A percentile compares a stretch with the other conserved stretches of the same genome.
Conservation (phyloP, 2,797 vertebrate species). For the Sebastes hubbsi region DNA sequence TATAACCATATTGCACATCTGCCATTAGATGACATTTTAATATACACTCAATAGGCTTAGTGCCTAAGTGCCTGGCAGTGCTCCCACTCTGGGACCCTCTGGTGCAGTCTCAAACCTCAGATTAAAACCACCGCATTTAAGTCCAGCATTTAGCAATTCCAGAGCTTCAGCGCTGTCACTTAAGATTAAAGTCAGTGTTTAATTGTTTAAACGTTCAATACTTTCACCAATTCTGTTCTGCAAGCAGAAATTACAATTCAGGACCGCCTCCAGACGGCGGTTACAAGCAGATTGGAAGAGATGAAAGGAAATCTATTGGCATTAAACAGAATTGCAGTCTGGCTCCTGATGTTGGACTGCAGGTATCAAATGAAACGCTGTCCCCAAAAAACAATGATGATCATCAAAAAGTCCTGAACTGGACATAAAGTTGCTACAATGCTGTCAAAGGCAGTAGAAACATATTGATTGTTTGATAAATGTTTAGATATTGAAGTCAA, state of each 20-base stretch:
- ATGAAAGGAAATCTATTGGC: conserved; percentile 46
- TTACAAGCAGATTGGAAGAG: conserved; percentile 26
- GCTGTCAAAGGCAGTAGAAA: neutral
- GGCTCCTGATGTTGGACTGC: conserved; percentile 34
- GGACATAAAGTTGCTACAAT: neutral
- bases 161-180: conserved; percentile 40
- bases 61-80: conserved; percentile 52
- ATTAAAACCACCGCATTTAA: conserved; percentile 37
- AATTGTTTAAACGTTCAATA: conserved; percentile 55
- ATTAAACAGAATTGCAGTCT: conserved; percentile 38
- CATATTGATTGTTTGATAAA: neutral
- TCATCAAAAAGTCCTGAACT: conserved; percentile 10
- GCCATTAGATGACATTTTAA: conserved; percentile 64
- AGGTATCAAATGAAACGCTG: neutral
- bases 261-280: conserved; percentile 26
- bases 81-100: conserved; percentile 45
- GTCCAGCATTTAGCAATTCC: conserved; percentile 33
- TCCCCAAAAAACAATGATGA: neutral
- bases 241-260: conserved; percentile 61
- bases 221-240: conserved; percentile 57
- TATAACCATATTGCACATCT: conserved; percentile 57
- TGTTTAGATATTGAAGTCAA: neutral
- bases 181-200: conserved; percentile 53
- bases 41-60: conserved; percentile 47
- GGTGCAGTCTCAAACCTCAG: conserved; percentile 50